These are phyloP conservation scores for Drosophila testacea DNA, from an alignment of 2,888 invertebrate species.

Conservation along the genomic window DNA sequence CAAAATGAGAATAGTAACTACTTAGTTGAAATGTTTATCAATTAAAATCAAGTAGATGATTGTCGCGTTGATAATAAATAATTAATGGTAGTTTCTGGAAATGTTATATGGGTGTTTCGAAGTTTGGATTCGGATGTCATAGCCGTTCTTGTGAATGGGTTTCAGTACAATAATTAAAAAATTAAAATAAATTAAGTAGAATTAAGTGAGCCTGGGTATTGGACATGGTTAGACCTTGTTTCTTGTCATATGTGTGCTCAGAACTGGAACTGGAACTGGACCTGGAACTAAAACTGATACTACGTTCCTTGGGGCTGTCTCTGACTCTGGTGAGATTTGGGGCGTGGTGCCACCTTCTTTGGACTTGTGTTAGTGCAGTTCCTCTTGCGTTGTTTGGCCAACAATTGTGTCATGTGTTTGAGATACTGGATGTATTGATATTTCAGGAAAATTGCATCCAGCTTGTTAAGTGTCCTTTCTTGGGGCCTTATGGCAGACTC, in stretches of 20 bases:
- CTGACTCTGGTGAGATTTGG: not conserved
- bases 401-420: slow-evolving; percentile 57
- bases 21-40: not conserved
- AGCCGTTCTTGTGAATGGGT: slow-evolving; percentile 49
- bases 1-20: not conserved
- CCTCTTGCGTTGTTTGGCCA: slow-evolving; percentile 50
- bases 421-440: slow-evolving; percentile 64
- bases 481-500: slow-evolving; percentile 1
- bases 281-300: not conserved
- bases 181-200: slow-evolving; percentile 15
- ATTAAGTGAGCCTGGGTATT: slow-evolving; percentile 10
- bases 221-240: not conserved
- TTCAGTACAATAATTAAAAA: slow-evolving; percentile 31
- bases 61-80: slow-evolving; percentile 44
- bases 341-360: too few species aligned
- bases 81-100: slow-evolving; percentile 33
- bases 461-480: not conserved
- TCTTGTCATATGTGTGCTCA: slow-evolving; percentile 5
- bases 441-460: slow-evolving; percentile 75
- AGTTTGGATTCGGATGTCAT: slow-evolving; percentile 43
- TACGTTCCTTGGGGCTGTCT: slow-evolving; percentile 6
- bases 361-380: slow-evolving; percentile 5
- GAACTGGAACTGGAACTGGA: not conserved
- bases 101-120: slow-evolving; percentile 28
- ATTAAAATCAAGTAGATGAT: slow-evolving; percentile 12